phyloP scores from a whole-genome alignment of 2,888 invertebrate genomes.

The Terebella lapidaria region DNA sequence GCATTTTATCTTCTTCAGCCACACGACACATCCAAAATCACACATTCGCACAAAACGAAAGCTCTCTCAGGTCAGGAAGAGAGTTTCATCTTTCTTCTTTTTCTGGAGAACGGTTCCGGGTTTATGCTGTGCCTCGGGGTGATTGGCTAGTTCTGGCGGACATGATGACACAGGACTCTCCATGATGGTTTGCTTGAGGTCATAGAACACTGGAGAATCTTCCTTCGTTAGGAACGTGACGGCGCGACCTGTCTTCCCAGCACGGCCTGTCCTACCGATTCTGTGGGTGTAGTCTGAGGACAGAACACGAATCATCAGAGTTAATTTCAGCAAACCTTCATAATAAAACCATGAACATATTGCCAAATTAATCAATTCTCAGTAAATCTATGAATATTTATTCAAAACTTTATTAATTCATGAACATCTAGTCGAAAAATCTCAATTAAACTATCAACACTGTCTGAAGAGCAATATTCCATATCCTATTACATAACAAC shows the following conservation, averaged over 20 bases:
- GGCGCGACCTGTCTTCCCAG: constrained; percentile 94
- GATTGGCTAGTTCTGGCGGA: constrained; percentile 93
- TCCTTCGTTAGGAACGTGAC: constrained; percentile 96
- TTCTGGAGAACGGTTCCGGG: constrained; percentile 87
- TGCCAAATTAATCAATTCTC: too few relatives aligned
- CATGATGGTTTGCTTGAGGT: constrained; percentile 81
- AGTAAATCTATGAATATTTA: too few relatives aligned
- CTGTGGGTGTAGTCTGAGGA: constrained; percentile 71
- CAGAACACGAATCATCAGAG: background rate
- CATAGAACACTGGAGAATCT: constrained; percentile 90
- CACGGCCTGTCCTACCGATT: constrained; percentile 98
- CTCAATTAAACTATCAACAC: too few relatives aligned
- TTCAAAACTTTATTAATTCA: too few relatives aligned
- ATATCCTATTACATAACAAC: too few relatives aligned
- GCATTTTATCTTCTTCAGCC: too few relatives aligned
- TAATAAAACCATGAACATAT: background rate
- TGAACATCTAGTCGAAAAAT: too few relatives aligned
- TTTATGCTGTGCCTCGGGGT: constrained; percentile 96
- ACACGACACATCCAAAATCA: too few relatives aligned
- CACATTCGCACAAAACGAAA: too few relatives aligned
- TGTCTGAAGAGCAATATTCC: too few relatives aligned
- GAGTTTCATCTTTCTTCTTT: constrained; percentile 59
- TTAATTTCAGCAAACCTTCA: too few relatives aligned
- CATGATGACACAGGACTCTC: constrained; percentile 89
- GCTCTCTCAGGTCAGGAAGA: constrained; percentile 17